phyloP scores from a whole-genome alignment of 2,888 invertebrate genomes.

The Acanthococcus lagerstroemiae region DNA sequence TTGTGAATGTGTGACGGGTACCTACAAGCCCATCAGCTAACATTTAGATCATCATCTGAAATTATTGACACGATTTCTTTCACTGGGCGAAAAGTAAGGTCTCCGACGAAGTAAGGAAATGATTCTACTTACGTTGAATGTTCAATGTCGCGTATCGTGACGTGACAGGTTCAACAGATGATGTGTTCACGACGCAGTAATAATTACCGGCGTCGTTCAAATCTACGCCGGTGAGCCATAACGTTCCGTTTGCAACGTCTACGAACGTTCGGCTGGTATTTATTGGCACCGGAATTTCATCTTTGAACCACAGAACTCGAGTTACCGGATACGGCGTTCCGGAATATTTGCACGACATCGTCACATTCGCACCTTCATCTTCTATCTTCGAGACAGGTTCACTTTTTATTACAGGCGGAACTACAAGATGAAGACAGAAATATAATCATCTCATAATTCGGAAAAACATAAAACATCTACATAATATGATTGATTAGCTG shows the following conservation, averaged over 20 bases:
- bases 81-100: neutral
- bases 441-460: no score
- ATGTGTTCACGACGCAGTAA: slow-evolving; percentile 55
- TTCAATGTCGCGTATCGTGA: slow-evolving; percentile 51
- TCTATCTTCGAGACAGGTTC: slow-evolving; percentile 50
- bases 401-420: slow-evolving; percentile 49
- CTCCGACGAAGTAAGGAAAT: slow-evolving; percentile 9
- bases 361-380: slow-evolving; percentile 56
- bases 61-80: no score
- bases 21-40: no score
- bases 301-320: slow-evolving; percentile 50
- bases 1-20: no score
- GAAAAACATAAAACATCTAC: no score
- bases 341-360: slow-evolving; percentile 54
- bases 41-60: no score
- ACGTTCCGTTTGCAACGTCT: slow-evolving; percentile 44
- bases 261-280: slow-evolving; percentile 44
- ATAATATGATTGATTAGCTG: no score
- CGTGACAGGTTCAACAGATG: slow-evolving; percentile 49
- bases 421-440: slow-evolving; percentile 41
- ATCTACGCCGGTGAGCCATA: slow-evolving; percentile 47
- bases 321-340: slow-evolving; percentile 50
- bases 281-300: slow-evolving; percentile 45
- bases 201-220: slow-evolving; percentile 56
- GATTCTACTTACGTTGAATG: slow-evolving; percentile 48